Base-by-base conservation (phyloP, 2,797 vertebrate genomes). In the Adrianichthys oophorus region DNA sequence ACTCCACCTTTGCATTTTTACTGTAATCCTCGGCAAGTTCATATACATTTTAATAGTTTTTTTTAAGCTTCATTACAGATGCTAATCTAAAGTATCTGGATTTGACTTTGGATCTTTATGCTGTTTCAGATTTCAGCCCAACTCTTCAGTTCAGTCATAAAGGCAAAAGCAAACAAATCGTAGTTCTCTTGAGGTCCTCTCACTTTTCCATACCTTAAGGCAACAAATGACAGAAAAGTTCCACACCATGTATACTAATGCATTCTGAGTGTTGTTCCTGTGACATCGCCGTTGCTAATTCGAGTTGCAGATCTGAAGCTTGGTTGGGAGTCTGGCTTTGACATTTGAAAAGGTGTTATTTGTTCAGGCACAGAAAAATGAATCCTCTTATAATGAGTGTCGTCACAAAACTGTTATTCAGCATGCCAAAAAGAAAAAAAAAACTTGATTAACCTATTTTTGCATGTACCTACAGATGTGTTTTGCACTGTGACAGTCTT, bases 331-430 rank as follows among this genome's bases (percentile, higher is more conserved):
- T 62, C 29, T 54, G 21, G 40, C 43, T 82, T 72, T 89, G 86
- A 82, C 86, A 83, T 91, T 90, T 90, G 52, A 80, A 86, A 87
- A 62, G 24, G 23, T 87, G 53, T 78, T 87, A 57, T 89, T 65
- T 84, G 63, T 59, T 44, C 42, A 59, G 42, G 66, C 58, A 50
- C 79, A 57, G 78, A 86, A 69, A 44, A 81, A 78, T 84, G 49
- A 64, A 29, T 32, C 49, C 23, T 70, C 41, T 46, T 24, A 21
- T 23, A 37, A 47, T 53, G 43, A 67, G 65, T 62, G 71, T 54
- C 18, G 70, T 4, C 68, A 64, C 59, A 68, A 53, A 72, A 45
- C 47, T 43, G 52, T 45, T 14, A 59, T 61, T 70, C 71, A 74
- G 75, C 74, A 82, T 59, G 57, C 51, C 41, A 48, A 68, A 82